phyloP scores from a whole-genome alignment of 2,797 vertebrate species.

The Phylloscopus collybita region DNA sequence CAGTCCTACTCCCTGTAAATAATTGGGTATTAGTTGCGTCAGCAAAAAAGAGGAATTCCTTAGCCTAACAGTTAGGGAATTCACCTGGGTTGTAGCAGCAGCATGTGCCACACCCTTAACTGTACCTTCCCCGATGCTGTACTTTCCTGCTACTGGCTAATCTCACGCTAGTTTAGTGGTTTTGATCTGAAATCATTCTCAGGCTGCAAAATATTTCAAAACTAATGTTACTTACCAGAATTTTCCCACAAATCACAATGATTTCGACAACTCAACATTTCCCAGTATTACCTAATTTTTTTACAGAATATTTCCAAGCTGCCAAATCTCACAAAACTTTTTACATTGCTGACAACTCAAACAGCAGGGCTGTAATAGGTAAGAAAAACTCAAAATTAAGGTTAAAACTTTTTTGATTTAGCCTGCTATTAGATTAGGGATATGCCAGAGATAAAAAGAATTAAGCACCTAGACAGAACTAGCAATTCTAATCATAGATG shows the following conservation, averaged over 20 bases:
- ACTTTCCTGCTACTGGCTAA: not conserved
- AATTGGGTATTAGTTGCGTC: not conserved
- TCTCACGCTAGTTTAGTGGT: not conserved
- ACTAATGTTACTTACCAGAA: not conserved
- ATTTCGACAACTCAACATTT: not conserved
- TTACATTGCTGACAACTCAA: not conserved
- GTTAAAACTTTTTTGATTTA: not conserved
- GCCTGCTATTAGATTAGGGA: not conserved
- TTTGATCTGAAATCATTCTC: not conserved
- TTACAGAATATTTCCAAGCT: not conserved
- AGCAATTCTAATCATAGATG: slow-evolving; percentile 21
- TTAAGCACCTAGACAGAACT: slow-evolving; percentile 1
- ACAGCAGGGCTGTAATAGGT: not conserved
- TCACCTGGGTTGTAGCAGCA: not conserved
- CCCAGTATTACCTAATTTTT: not conserved
- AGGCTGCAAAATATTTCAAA: slow-evolving; percentile 5
- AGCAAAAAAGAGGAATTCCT: not conserved
- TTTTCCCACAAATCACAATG: not conserved
- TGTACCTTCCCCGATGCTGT: not conserved
- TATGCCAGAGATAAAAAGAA: not conserved
- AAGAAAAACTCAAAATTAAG: not conserved
- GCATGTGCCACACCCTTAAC: not conserved
- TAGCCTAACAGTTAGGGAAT: not conserved
- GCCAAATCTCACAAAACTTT: not conserved
- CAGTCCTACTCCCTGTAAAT: not conserved